phyloP scores from a whole-genome alignment of 2,888 invertebrate species.

The Eulithis testata region DNA sequence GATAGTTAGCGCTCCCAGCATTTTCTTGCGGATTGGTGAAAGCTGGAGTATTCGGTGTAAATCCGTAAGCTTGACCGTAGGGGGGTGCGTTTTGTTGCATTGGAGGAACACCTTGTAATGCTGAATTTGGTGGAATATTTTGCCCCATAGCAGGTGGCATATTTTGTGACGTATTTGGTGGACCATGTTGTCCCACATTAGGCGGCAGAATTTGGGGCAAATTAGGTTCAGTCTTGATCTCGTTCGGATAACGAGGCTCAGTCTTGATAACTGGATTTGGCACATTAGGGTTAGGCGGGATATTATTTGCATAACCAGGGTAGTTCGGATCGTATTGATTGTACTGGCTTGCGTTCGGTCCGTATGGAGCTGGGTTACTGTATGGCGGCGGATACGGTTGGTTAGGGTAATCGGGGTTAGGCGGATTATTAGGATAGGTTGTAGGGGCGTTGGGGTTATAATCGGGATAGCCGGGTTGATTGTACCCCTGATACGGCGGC shows the following conservation, averaged over 20 bases:
- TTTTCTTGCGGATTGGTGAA: conserved; percentile 59
- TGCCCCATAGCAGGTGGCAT: conserved; percentile 53
- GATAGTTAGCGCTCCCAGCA: conserved; percentile 57
- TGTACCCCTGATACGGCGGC: conserved; percentile 63
- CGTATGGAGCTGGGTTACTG: conserved; percentile 57
- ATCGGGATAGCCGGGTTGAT: conserved; percentile 63
- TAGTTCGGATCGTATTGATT: conserved; percentile 71
- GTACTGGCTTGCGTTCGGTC: conserved; percentile 58
- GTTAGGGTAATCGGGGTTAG: conserved; percentile 60
- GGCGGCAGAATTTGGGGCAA: conserved; percentile 37
- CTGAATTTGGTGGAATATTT: conserved; percentile 26
- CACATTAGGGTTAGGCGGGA: conserved; percentile 50
- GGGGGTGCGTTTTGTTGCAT: conserved; percentile 50
- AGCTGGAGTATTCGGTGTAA: conserved; percentile 56
- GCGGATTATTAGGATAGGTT: conserved; percentile 57
- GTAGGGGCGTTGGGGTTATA: conserved; percentile 60
- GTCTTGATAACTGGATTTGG: conserved; percentile 44
- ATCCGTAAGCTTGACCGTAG: conserved; percentile 61
- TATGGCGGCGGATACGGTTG: conserved; percentile 66
- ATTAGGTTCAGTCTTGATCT: conserved; percentile 41
- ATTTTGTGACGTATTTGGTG: conserved; percentile 41
- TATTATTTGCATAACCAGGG: conserved; percentile 62
- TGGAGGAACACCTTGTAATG: conserved; percentile 57
- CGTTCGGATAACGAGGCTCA: conserved; percentile 34
- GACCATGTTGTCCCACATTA: conserved; percentile 32